These are phyloP conservation scores for Phymanthus crucifer DNA, from an alignment of 92 coral and sea anemone genomes.

Conservation along the genomic window DNA sequence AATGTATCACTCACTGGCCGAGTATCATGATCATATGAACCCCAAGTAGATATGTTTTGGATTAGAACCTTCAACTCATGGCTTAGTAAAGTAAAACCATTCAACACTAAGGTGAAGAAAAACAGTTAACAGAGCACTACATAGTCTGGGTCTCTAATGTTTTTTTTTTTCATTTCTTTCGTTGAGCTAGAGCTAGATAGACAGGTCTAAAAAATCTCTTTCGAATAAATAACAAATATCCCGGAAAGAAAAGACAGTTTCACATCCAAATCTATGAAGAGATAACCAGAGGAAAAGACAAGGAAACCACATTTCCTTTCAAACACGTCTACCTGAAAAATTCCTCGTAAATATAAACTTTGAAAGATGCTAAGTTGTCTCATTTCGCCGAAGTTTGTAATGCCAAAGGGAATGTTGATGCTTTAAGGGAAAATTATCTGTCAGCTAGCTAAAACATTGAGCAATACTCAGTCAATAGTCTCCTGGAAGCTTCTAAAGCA, in stretches of 20 bases:
- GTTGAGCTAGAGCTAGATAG: not conserved
- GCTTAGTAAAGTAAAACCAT: conserved; percentile 32
- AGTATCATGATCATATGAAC: conserved; percentile 28
- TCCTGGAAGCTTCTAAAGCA: not conserved
- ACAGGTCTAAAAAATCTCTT: not conserved
- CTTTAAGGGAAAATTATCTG: not conserved
- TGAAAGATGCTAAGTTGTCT: not conserved
- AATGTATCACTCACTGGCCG: conserved; percentile 34
- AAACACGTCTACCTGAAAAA: not conserved
- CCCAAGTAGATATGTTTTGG: conserved; percentile 25
- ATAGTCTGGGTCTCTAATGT: not conserved
- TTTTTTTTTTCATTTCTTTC: not conserved
- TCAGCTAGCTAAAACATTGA: conserved; percentile 11
- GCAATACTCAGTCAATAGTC: not conserved
- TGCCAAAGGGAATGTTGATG: conserved; percentile 27
- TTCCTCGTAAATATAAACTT: not conserved
- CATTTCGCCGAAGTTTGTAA: conserved; percentile 4
- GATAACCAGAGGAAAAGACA: not conserved
- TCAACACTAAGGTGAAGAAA: conserved; percentile 18
- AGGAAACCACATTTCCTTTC: not conserved
- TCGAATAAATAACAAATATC: not conserved
- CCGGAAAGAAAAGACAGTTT: conserved; percentile 5
- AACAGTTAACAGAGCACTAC: conserved; percentile 3
- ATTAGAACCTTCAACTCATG: conserved; percentile 23
- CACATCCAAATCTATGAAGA: not conserved